A percentile compares a stretch with the other conserved stretches of the same genome.
Evolutionary conservation across 2,797 vertebrate species (phyloP).

Genomic region (Mormyrops boulengeri): DNA sequence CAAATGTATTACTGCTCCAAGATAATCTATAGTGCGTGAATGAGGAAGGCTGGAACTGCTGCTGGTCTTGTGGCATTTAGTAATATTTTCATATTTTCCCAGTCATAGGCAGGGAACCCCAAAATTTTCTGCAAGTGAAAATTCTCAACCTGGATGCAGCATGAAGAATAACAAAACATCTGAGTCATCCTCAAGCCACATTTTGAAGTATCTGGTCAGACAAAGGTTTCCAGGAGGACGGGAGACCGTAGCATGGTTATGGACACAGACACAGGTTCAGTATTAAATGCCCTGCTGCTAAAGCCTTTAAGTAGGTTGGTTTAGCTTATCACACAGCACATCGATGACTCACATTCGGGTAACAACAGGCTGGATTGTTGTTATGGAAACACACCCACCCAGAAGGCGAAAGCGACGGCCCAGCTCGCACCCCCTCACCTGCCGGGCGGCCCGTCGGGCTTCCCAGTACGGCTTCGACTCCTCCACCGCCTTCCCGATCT

Average conservation of each 20-base stretch:
- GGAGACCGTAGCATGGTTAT: not conserved
- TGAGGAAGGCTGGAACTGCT: not conserved
- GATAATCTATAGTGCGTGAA: not conserved
- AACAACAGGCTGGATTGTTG: not conserved
- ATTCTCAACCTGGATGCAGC: not conserved
- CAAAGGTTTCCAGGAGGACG: not conserved
- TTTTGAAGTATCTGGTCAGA: not conserved
- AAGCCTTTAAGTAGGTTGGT: not conserved
- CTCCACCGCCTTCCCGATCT: conserved; percentile 88
- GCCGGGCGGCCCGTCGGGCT: conserved; percentile 79
- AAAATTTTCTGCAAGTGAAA: not conserved
- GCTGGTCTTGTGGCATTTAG: not conserved
- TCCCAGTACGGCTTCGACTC: conserved; percentile 99
- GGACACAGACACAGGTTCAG: not conserved
- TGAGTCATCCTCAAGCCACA: not conserved
- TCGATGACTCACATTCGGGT: not conserved
- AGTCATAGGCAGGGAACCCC: not conserved
- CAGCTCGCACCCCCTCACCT: conserved; percentile 60
- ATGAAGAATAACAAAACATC: not conserved
- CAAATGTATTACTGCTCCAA: not conserved
- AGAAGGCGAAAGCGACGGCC: not conserved
- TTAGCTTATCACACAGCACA: not conserved
- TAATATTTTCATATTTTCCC: not conserved
- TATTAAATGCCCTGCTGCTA: not conserved
- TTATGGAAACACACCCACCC: not conserved